Base-by-base conservation (phyloP, 2,888 invertebrate genomes). In the Xestia c-nigrum region DNA sequence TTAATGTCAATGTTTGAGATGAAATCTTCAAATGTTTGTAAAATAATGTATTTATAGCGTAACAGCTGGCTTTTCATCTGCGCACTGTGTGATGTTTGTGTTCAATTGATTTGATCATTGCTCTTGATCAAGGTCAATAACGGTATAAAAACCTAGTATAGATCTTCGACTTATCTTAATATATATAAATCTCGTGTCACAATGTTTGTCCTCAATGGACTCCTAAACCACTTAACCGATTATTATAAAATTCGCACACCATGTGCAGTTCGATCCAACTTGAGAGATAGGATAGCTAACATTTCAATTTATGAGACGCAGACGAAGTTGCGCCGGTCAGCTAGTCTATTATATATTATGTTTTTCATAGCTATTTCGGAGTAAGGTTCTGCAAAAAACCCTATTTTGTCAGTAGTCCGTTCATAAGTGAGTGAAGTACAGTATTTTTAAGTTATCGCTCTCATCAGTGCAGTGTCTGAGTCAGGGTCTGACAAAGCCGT, bases 51-150 rank as follows among this genome's bases (percentile, higher is more conserved):
- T 59, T 68, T 67, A 67, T 16, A 21, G 21, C 21, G 5, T 14
- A 68, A 57, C 70, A 71, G 50, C 21, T 67, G 83, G 10, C 14
- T 24, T 82, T 52, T 16, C 9, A 38, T 55, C 43, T 57, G 21
- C 43, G 24, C 3, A 50, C 24, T 47, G 10, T 43, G 9, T 43
- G 43, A n/a, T n/a, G n/a, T n/a, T 43, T 46, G 46, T 16, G 5
- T 38, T 69, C 55, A 38, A 52, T 47, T 43, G n/a, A 43, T 64
- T 64, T 64, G 64, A 64, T 24, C 64, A 24, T 64, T 12, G n/a
- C 7, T 31, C 31, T 43, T 50, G 47, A 38, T 64, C 55, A 77
- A 31, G 63, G 47, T 72, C n/a, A n/a, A 40, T 38, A 21, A 21
- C 1, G 12, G 24, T 52, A 52, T 38, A 10, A 50, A 57, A 59